These are phyloP conservation scores for Phortica magna DNA, from an alignment of 2,888 invertebrate species.

Conservation along the genomic window DNA sequence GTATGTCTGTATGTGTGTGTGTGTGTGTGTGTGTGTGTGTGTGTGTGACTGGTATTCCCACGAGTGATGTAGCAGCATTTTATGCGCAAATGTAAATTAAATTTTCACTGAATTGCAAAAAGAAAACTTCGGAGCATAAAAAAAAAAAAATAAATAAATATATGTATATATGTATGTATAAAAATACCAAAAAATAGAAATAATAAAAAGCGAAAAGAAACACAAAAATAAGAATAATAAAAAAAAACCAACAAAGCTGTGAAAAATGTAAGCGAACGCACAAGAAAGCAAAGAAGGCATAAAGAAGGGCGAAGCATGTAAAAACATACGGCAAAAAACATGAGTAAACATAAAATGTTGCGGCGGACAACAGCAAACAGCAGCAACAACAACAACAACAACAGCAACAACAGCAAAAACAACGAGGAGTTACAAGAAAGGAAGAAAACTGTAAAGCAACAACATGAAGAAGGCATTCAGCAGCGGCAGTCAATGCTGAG, in stretches of 20 bases:
- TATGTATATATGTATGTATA: neutral
- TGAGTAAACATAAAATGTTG: constrained; percentile 51
- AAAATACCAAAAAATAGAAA: constrained; percentile 31
- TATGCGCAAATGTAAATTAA: constrained; percentile 69
- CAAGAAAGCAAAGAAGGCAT: constrained; percentile 41
- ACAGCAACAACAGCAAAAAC: constrained; percentile 32
- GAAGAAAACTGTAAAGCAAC: no score
- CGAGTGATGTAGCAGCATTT: constrained; percentile 53
- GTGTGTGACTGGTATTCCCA: constrained; percentile 20
- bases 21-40: neutral
- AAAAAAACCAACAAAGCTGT: neutral
- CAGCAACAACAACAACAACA: constrained; percentile 40
- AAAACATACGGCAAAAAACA: constrained; percentile 8
- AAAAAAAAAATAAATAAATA: constrained; percentile 18
- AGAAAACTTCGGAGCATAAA: constrained; percentile 22
- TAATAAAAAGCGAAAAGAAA: constrained; percentile 43
- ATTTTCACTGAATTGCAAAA: constrained; percentile 55
- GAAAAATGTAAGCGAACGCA: neutral
- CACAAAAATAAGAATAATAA: neutral
- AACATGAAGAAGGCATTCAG: no score
- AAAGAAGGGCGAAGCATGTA: neutral
- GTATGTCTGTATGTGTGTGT: neutral
- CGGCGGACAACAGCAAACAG: constrained; percentile 30
- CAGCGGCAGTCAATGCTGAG: no score
- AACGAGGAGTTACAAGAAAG: neutral